Evolutionary conservation across 2,888 invertebrate species (phyloP).

Genomic region (Smittia sp.): DNA sequence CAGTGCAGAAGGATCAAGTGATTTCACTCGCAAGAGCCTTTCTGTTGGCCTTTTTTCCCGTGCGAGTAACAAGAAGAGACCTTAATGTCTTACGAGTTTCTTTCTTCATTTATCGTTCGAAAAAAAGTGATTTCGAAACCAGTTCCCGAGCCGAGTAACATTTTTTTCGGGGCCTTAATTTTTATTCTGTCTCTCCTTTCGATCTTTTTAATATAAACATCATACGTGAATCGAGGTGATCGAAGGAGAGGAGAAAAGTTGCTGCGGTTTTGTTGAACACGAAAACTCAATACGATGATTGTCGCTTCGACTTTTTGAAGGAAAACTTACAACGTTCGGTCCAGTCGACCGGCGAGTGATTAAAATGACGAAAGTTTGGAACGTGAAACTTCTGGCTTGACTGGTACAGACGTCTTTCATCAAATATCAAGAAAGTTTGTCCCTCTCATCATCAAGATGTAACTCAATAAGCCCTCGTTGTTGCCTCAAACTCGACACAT

Average conservation of each 20-base stretch:
- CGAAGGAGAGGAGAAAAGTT: not conserved
- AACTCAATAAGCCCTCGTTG: not conserved
- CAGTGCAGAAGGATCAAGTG: conserved; percentile 37
- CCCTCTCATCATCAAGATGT: conserved; percentile 2
- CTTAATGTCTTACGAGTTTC: conserved; percentile 28
- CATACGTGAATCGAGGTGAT: conserved; percentile 14
- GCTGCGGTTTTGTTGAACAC: not conserved
- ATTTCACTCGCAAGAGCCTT: conserved; percentile 20
- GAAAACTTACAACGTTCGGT: not conserved
- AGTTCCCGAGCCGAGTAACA: not conserved
- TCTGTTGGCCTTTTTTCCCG: conserved; percentile 20
- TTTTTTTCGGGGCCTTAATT: conserved; percentile 16
- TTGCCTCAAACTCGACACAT: not conserved
- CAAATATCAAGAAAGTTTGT: conserved; percentile 11
- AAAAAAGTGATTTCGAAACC: conserved; percentile 16
- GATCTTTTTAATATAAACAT: conserved; percentile 25
- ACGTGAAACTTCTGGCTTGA: not conserved
- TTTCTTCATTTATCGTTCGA: not conserved
- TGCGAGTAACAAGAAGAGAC: conserved; percentile 10
- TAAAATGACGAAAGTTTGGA: not conserved
- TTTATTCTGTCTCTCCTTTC: not conserved
- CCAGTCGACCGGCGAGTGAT: not conserved
- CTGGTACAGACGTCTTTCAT: not conserved
- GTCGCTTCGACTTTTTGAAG: not conserved
- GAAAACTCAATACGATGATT: not conserved